Evolutionary conservation across 2,113 vertebrate genomes (phyloP).

Genomic region (Mellivora capensis): DNA sequence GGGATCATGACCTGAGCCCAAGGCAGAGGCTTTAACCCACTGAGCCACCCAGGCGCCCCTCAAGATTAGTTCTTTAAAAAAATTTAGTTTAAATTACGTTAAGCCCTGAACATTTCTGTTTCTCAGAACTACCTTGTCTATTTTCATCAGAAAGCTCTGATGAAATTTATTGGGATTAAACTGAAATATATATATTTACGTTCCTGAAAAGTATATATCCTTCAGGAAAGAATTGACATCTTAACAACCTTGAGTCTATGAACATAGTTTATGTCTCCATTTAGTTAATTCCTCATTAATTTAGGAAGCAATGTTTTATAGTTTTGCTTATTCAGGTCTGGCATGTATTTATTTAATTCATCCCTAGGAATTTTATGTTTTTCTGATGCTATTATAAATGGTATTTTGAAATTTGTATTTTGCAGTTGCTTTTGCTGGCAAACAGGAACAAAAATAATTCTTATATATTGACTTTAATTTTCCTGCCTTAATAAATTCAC

Average conservation of each 20-base stretch:
- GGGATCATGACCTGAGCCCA: too few species aligned
- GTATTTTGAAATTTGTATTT: neutral
- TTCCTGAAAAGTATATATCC: neutral
- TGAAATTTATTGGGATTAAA: neutral
- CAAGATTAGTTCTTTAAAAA: neutral
- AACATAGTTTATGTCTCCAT: neutral
- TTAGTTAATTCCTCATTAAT: neutral
- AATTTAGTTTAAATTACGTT: neutral
- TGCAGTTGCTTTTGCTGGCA: neutral
- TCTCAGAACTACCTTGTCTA: neutral
- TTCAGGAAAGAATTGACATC: neutral
- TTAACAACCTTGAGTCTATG: neutral
- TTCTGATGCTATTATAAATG: neutral
- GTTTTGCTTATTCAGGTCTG: neutral
- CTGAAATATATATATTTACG: neutral
- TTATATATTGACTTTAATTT: neutral
- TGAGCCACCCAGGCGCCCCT: too few species aligned
- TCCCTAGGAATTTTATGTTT: neutral
- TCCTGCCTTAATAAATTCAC: neutral
- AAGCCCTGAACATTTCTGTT: neutral
- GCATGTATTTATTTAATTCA: neutral
- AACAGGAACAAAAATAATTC: neutral
- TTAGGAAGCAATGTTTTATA: neutral
- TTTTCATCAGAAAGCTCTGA: neutral
- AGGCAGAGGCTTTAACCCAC: too few species aligned